Evolutionary conservation across 2,113 vertebrate species (phyloP), one percentile per base, ranked within the genome.

Genomic region (Sigmodon hispidus): DNA sequence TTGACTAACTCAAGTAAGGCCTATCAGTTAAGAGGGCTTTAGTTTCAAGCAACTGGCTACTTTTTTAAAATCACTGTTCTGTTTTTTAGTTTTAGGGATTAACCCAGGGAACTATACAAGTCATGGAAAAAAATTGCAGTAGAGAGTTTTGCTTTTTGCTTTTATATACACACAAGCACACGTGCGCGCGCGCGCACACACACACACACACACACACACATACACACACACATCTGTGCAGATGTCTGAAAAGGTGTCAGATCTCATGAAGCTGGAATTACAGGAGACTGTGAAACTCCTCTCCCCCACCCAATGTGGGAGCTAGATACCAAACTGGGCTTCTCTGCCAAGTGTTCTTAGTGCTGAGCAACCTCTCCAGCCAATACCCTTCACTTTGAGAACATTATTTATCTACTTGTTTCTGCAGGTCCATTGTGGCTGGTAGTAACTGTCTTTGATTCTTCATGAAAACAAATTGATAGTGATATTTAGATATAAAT

Each of bases 1-100:
- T 72, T 94, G 90, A 87, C 31, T 90, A 63, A 96, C 31, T 67
- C 70, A 55, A 84, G 89, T 73, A 93, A 97, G n/a, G 73, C 63
- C 57, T 43, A 8, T 61, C 50, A 73, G 34, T n/a, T 89, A 86
- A 96, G 86, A 63, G 21, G 48, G 63, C 91, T 95, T 87, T 34
- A 29, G 12, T 83, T 96, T 69, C 52, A 80, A 36, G 52, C 36
- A 21, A 77, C 19, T 3, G 77, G 48, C 22, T 73, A 63, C 52
- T 90, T 76, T 16, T 96, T 75, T 75, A n/a, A 79, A 31, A 57
- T 50, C 36, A 10, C 9, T 50, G 6, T 45, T 22, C 11, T 69
- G 8, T n/a, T 9, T 59, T 36, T 67, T 4, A 15, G 4, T 65
- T 11, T 57, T 59, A 29, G 24, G 55, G 40, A 76, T 15, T 61